Evolutionary conservation across 2,888 invertebrate genomes (phyloP), one percentile per base, ranked within the genome.

Genomic region (Temnothorax unifasciatus): DNA sequence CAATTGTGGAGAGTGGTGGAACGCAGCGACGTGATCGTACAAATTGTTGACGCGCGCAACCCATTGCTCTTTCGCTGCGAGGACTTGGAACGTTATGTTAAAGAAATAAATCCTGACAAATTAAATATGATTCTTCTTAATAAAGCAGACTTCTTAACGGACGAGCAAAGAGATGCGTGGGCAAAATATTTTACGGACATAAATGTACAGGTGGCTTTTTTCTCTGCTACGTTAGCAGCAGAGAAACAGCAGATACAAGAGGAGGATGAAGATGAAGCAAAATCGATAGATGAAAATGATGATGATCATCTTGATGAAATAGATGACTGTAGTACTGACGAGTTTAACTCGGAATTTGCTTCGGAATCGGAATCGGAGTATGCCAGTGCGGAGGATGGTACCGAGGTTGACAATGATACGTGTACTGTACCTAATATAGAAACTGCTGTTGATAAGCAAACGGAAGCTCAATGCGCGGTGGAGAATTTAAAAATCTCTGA

Each of bases 1-100:
- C 99, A 99, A 94, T 95, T 99, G 50, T 99, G 99, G 99, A 96
- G 99, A 90, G 99, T 99, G 0, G 96, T 99, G n/a, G 99, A 99
- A 95, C 97, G 98, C 90, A 98, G 99, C 93, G 98, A 99, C 95
- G 96, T 99, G 0, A 96, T 99, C 21, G 96, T 99, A 18, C 98
- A 99, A 95, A 98, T 99, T 87, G 97, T 99, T 18, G 99, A 99
- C 96, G 99, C 99, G 0, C 96, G 99, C 88, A 99, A 99, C 96
- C 99, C 99, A 0, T 95, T 99, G 68, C 95, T 99, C 9, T 99
- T 99, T 92, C 97, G 98, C 77, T 99, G 98, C 95, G 97, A 97
- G 92, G 99, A 99, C 95, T 95, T 99, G 77, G 99, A 99, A 92
- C 95, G 95, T 21, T 99, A 98, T 94, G 98, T 98, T 0, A 96